phyloP scores from a whole-genome alignment of 2,113 vertebrate genomes.

The Recurvirostra avosetta region DNA sequence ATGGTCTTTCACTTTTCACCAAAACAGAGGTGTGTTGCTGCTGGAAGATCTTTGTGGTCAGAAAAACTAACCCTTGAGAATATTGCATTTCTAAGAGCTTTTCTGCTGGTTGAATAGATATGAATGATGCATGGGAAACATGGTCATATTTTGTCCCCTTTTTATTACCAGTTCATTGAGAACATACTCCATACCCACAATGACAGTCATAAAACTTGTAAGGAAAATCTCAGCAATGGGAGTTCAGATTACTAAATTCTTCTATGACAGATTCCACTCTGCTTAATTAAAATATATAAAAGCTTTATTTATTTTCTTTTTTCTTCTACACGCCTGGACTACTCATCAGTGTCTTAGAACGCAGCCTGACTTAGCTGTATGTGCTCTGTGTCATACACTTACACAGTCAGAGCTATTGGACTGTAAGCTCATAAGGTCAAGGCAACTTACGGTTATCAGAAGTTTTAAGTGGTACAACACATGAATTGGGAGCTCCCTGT shows the following conservation, averaged over 20 bases:
- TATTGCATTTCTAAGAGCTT: neutral
- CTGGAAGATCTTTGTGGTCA: neutral
- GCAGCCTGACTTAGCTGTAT: neutral
- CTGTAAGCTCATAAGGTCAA: neutral
- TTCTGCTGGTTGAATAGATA: neutral
- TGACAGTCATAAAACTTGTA: neutral
- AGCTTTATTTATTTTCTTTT: no score
- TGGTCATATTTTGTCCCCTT: neutral
- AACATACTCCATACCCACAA: neutral
- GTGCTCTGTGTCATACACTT: neutral
- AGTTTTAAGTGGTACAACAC: neutral
- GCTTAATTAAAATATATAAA: neutral
- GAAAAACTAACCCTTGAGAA: neutral
- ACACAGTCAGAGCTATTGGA: neutral
- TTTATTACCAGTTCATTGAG: neutral
- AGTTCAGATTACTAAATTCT: neutral
- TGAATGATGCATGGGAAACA: neutral
- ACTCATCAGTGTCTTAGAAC: accelerated
- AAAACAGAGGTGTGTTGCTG: neutral
- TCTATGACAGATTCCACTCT: neutral
- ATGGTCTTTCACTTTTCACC: neutral
- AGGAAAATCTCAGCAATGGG: neutral
- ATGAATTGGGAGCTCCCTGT: neutral
- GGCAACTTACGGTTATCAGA: neutral
- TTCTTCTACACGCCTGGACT: neutral